Percentiles rank a stretch among this genome's conserved stretches.
These are phyloP conservation scores for Pecten maximus DNA, from an alignment of 2,888 invertebrate genomes.

Conservation along the genomic window DNA sequence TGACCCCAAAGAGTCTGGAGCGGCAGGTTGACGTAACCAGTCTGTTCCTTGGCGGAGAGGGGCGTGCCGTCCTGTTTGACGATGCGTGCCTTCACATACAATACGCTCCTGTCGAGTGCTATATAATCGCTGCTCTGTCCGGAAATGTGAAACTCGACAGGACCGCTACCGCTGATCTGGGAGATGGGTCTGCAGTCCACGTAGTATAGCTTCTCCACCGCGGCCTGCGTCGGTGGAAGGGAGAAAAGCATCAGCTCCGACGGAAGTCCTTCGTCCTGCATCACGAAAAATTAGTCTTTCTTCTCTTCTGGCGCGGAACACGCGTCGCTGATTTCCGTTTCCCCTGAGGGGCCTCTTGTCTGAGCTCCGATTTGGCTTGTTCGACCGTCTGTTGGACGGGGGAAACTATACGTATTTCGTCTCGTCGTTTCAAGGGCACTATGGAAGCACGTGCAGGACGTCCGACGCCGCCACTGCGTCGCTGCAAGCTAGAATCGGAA, in stretches of 20 bases:
- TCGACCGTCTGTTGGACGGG: background rate
- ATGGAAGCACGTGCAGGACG: background rate
- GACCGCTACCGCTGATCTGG: constrained; percentile 37
- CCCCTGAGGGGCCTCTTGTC: background rate
- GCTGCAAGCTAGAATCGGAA: no score
- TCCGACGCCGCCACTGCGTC: background rate
- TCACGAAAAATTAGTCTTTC: background rate
- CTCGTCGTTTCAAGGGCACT: background rate
- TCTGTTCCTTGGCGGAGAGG: constrained; percentile 38
- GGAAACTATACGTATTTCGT: background rate
- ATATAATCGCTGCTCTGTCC: constrained; percentile 52
- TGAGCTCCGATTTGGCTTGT: background rate
- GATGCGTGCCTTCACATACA: constrained; percentile 53
- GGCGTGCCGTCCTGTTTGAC: constrained; percentile 44
- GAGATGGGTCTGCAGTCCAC: constrained; percentile 45
- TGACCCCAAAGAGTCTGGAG: constrained; percentile 53
- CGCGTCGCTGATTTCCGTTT: no score
- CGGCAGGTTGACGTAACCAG: constrained; percentile 51
- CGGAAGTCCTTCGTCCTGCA: background rate
- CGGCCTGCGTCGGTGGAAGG: constrained; percentile 42
- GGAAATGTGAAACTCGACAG: constrained; percentile 54
- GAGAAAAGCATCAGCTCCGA: constrained; percentile 50
- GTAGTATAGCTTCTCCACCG: constrained; percentile 41
- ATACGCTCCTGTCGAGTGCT: constrained; percentile 48
- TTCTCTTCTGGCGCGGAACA: background rate